Base-by-base conservation (phyloP, 2,797 vertebrate species). In the Myripristis jacobus region DNA sequence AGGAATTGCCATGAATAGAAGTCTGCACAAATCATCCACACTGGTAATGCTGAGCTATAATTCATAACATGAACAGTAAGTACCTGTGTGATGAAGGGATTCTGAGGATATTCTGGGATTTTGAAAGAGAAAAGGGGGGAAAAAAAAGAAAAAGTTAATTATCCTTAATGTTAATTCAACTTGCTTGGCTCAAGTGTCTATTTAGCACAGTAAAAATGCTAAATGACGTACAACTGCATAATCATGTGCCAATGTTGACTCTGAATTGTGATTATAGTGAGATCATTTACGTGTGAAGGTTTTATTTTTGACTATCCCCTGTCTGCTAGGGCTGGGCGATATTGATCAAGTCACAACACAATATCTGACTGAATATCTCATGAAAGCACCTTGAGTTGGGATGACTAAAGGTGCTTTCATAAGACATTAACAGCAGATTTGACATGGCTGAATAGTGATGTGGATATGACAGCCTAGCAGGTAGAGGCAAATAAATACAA, bases 11-110 rank as follows among this genome's bases (percentile, higher is more conserved):
- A 51, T 12, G 12, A 52, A 36, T 7, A 15, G 9, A 11, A 72
- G 19, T 2, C 4, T 47, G 1, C 11, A 13, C 31, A 6, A 24
- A 68, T 18, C n/a, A 7, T 31, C 5, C 16, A 19, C 2, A 57
- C 19, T 29, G 18, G 24, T 6, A 22, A 41, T 0, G 3, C 25
- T 54, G 69, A 85, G 31, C 3, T 4, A 21, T 51, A 25, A 52
- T 24, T 22, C 13, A 15, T 13, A 64, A 8, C 2, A 46, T 31
- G 11, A 46, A 38, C 2, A 58, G 18, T 3, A 55, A 59, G 52
- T 83, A 92, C 92, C 91, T 90, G 92, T 73, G 78, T 69, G 38
- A 92, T 81, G 82, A 93, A 94, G 5, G 85, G 59, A 84, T 52
- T 75, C 6, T 67, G 77, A 41, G 57, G 69, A 79, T 82, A 94